Evolutionary conservation across 2,888 invertebrate genomes (phyloP).

Genomic region (Hartigia nigra): DNA sequence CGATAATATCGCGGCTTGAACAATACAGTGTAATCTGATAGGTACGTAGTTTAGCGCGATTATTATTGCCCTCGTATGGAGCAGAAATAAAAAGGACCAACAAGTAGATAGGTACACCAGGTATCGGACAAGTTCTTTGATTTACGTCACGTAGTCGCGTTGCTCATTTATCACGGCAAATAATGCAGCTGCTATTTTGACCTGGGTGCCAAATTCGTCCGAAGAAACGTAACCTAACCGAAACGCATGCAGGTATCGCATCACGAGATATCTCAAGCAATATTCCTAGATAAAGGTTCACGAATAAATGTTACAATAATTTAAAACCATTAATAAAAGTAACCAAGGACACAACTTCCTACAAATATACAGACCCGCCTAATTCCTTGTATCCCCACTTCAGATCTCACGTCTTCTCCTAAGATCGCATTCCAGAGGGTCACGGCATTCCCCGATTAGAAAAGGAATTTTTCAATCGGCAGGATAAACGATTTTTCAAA

Average conservation of each 20-base stretch:
- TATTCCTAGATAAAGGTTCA: neutral
- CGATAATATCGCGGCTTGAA: conserved; percentile 6
- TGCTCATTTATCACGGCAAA: conserved; percentile 36
- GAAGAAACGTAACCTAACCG: conserved; percentile 12
- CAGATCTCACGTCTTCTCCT: neutral
- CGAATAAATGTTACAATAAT: neutral
- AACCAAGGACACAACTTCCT: neutral
- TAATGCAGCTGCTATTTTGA: conserved; percentile 34
- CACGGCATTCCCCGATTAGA: neutral
- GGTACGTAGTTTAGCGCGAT: conserved; percentile 2
- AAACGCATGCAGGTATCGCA: neutral
- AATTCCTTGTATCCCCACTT: neutral
- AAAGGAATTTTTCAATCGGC: conserved; percentile 1
- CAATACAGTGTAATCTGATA: neutral
- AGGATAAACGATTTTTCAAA: conserved; percentile 23
- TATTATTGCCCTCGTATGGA: neutral
- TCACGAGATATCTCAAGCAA: neutral
- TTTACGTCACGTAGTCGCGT: conserved; percentile 32
- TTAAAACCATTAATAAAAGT: neutral
- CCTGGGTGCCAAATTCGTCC: conserved; percentile 36
- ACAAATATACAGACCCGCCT: neutral
- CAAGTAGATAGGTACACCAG: neutral
- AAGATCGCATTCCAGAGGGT: neutral
- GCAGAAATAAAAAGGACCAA: conserved; percentile 4
- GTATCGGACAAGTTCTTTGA: conserved; percentile 9